Percentiles rank a stretch among this genome's conserved stretches.
Conservation (phyloP, 2,888 invertebrate genomes). For the Agrotis segetum region DNA sequence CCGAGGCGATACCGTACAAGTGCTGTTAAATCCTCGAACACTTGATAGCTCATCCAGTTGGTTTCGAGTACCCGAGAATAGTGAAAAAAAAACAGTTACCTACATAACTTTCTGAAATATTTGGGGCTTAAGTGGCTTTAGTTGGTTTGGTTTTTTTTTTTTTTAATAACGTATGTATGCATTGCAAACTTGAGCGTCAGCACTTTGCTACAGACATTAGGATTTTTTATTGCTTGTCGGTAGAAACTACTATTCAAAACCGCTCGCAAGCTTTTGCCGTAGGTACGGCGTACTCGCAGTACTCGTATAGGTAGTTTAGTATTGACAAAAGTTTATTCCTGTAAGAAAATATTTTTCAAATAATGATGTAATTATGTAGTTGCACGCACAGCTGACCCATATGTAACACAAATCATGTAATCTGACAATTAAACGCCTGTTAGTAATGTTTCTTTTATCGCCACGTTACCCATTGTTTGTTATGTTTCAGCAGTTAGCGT, state of each 20-base stretch:
- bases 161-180: not conserved
- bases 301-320: no score
- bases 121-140: not conserved
- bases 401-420: constrained; percentile 35
- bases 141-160: not conserved
- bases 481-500: constrained; percentile 32
- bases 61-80: constrained; percentile 18
- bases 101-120: constrained; percentile 1
- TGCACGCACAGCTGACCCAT: constrained; percentile 14
- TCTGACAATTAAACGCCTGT: constrained; percentile 49
- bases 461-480: constrained; percentile 48
- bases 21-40: constrained; percentile 42
- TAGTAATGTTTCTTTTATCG: constrained; percentile 47
- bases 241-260: not conserved
- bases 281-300: not conserved
- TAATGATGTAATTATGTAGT: not conserved
- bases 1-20: constrained; percentile 41
- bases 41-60: constrained; percentile 26
- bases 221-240: not conserved
- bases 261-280: not conserved
- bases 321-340: no score
- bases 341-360: not conserved
- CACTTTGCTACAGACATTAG: not conserved
- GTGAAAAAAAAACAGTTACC: not conserved
- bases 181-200: not conserved